Percentiles rank a stretch among this genome's conserved stretches.
Conservation (phyloP, 2,113 vertebrate species). For the Leucopternis melanops region DNA sequence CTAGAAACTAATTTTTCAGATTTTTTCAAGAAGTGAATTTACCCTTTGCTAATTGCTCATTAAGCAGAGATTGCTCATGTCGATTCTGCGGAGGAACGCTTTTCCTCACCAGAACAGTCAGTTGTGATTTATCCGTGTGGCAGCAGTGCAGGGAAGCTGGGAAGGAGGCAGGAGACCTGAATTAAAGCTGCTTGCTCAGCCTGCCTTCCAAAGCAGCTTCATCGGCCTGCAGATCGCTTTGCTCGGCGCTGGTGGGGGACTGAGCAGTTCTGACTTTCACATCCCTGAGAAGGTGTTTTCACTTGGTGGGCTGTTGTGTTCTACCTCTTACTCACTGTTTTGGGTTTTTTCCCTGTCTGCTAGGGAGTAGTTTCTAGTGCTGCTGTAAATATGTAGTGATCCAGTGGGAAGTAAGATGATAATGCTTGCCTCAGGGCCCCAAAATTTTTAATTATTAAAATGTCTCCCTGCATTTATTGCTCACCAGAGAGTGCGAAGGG, state of each 20-base stretch:
- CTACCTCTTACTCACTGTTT: not conserved
- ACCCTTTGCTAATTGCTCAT: not conserved
- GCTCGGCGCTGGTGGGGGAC: accelerated
- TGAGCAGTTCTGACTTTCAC: not conserved
- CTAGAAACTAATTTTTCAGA: not conserved
- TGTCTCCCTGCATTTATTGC: not conserved
- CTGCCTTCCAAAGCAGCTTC: accelerated
- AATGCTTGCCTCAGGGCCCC: not conserved
- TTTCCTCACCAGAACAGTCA: too few species aligned
- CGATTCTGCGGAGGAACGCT: accelerated
- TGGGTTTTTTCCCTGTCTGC: not conserved
- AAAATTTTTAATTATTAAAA: not conserved
- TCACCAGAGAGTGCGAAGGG: not conserved
- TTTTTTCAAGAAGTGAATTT: not conserved
- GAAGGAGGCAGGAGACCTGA: not conserved
- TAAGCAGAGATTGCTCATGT: not conserved
- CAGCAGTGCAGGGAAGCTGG: not conserved
- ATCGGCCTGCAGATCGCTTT: accelerated
- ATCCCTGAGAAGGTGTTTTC: not conserved
- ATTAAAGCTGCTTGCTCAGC: not conserved
- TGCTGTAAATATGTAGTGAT: not conserved
- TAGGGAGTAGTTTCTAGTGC: not conserved
- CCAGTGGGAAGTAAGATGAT: not conserved
- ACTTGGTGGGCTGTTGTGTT: not conserved
- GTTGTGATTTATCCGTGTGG: not conserved